Base-by-base conservation (phyloP, 2,797 vertebrate species). In the Smutsia gigantea region DNA sequence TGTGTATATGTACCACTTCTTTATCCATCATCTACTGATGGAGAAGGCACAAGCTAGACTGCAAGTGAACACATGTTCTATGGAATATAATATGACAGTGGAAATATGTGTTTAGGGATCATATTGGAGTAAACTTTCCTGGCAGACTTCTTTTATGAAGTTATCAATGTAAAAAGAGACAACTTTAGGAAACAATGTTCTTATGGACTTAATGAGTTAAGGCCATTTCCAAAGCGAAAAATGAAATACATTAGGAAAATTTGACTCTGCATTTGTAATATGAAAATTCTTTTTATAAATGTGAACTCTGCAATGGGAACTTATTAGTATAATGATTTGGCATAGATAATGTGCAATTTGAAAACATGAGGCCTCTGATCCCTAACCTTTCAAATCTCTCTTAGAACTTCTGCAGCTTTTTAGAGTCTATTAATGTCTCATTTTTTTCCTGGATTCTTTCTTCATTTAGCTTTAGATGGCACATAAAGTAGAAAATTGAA, bases 301-400 rank as follows among this genome's bases (percentile, higher is more conserved):
- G 94, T 96, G 93, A 97, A 87, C 71, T 95, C 51, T 89, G 27
- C 37, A 91, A 57, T 89, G 78, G 93, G 77, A 94, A 84, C 74
- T 97, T 88, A 94, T 97, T 96, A 96, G 74, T 93, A 49, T 91
- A 96, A 97, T 97, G 96, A 97, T 94, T 96, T 0, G 2, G 82
- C 79, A 89, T 53, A 93, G 92, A 97, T 91, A 97, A 96, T 96
- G 59, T 97, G 83, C 88, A 96, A 81, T 97, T 97, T 96, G 82
- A 91, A 97, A 96, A 95, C 95, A 96, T 23, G 9, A 94, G 74
- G 69, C 25, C 82, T 97, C 97, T 96, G 95, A 97, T 93, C 86
- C n/a, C 49, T 97, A 91, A 97, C 82, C 96, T 97, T 97, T 93
- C 8, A 7, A 97, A 84, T 89, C 71, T 94, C 75, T 96, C 68